Evolutionary conservation across 2,797 vertebrate species (phyloP), one percentile per base, ranked within the genome.

Genomic region (Carduelis carduelis): DNA sequence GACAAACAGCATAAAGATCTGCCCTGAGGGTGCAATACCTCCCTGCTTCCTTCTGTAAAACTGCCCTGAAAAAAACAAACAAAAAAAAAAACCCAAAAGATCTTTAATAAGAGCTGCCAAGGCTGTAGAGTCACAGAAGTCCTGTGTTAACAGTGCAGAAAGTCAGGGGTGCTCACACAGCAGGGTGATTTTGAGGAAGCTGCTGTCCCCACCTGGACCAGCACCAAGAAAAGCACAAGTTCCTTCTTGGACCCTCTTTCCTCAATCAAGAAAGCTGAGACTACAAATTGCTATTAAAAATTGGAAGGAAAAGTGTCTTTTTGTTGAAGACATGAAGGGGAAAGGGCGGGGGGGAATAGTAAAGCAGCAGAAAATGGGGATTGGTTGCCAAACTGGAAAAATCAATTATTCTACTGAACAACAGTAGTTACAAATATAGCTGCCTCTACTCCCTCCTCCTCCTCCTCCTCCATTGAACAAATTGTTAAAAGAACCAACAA

Each of bases 401-500:
- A 96, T 95, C 94, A 95, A 95, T 96, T 97, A 95, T 95, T 93
- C 79, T 94, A 65, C 91, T 84, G 85, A 96, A 96, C 85, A 96
- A 96, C 76, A 88, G 91, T 90, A 94, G 89, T 82, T 90, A 95
- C 94, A 96, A 96, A 97, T 94, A 96, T 95, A 97, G 91, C 93
- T 96, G 91, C 93, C 56, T 96, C 80, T 86, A 64, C 88, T 94
- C 79, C 90, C 94, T 94, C 94, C 94, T 93, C 94, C 94, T 93
- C 93, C 94, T 93, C 94, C 91, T 95, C 93, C 85, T 93, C 83
- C 91, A 95, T 93, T 90, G 95, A 97, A 95, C 95, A 96, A 95
- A 93, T 93, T 96, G 94, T 95, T 95, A 96, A 97, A 96, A 97
- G 89, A 95, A 94, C 72, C 91, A 93, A 94, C 94, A 97, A 95